Base-by-base conservation (phyloP, 1,140 invertebrate genomes). In the Conopomorpha cramerella region DNA sequence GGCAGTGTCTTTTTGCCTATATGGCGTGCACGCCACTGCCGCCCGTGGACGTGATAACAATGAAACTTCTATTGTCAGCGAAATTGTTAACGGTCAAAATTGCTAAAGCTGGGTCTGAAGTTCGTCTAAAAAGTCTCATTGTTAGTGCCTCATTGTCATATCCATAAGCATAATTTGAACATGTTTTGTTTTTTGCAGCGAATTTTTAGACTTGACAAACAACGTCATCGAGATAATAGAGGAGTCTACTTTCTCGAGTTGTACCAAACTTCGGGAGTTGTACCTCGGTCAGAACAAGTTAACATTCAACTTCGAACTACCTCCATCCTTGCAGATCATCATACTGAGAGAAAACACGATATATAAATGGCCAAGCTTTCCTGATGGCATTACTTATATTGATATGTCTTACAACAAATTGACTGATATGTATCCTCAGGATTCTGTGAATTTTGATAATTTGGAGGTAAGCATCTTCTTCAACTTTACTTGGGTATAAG, bases 201-300 rank as follows among this genome's bases (percentile, higher is more conserved):
- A 76, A 52, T 38, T 66, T 10, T 44, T 79, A 17, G 66, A 78
- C 33, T 46, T 78, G 28, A 77, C 76, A 8, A 60, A 77, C 45
- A 79, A 79, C 35, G 48, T 62, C 16, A 73, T 79, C 41, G 62
- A 70, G 45, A 61, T 62, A 6, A 48, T 79, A 1, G 71, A 76
- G 49, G 50, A 58, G 14, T 53, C 64, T 7, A 38, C 67, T 1
- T 71, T 79, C 30, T 32, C 60, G 3, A 49, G 51, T 0, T 73
- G 60, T 29, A 47, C 36, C 0, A 61, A 48, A 38, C 51, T 79
- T 33, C 54, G 48, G 15, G 63, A 70, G 52, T 40, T 79, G 46
- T 67, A 78, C 49, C 58, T 79, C 42, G 65, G 49, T 0, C 59
- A 63, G 31, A 79, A 79, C 45, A 63, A 70, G 41, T 67, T 79